Conservation (phyloP, 2,113 vertebrate species). For the Peucedramus taeniatus region DNA sequence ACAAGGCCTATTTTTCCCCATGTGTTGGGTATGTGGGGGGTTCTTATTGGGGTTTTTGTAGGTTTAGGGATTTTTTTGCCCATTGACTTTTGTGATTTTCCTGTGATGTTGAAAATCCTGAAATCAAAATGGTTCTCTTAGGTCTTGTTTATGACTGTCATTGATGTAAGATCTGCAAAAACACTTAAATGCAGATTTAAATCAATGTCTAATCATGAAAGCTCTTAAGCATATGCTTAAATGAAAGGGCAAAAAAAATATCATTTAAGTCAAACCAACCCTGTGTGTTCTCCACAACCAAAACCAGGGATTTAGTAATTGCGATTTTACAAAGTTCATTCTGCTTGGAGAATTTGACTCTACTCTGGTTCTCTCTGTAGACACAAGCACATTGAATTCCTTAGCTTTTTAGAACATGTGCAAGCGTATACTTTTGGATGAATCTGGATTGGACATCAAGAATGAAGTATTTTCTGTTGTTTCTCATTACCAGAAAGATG, state of each 20-base stretch:
- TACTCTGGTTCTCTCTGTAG: neutral
- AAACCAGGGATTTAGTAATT: neutral
- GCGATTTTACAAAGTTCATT: neutral
- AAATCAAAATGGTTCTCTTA: neutral
- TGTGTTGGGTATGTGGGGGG: fast-evolving
- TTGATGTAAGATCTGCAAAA: neutral
- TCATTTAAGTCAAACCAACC: neutral
- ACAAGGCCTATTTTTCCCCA: neutral
- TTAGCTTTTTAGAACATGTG: neutral
- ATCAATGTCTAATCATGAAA: neutral
- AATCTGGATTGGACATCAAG: neutral
- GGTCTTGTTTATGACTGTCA: neutral
- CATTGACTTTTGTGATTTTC: neutral
- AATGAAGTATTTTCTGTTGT: neutral
- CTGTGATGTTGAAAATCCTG: neutral
- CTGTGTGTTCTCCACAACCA: neutral
- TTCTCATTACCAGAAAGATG: neutral
- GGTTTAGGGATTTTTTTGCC: neutral
- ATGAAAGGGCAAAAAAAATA: neutral
- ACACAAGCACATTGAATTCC: neutral
- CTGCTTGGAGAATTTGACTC: neutral
- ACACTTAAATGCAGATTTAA: neutral
- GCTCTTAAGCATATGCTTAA: neutral
- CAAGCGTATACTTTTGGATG: neutral
- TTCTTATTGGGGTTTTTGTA: neutral